phyloP scores from a whole-genome alignment of 2,113 vertebrate species.

The Malurus alboscapulatus region DNA sequence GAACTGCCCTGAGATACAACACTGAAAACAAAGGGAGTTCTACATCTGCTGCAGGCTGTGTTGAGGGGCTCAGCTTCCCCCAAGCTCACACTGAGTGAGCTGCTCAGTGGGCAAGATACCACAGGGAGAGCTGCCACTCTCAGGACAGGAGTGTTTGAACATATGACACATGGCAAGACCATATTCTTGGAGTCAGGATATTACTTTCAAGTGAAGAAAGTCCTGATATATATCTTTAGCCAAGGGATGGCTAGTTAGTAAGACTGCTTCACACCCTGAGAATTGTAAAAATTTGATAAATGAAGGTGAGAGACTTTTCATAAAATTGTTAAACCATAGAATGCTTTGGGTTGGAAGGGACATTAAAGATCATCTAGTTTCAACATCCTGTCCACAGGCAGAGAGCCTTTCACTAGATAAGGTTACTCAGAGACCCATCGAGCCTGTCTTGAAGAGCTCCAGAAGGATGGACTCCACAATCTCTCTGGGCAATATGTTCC shows the following conservation, averaged over 20 bases:
- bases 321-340: not conserved
- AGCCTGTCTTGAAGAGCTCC: not conserved
- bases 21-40: not conserved
- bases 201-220: not conserved
- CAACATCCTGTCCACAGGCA: not conserved
- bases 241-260: not conserved
- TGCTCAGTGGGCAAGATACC: not conserved
- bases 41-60: not conserved
- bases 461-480: accelerated
- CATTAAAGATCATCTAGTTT: not conserved
- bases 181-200: accelerated
- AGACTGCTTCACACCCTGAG: not conserved
- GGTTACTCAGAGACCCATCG: not conserved
- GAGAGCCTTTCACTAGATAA: not conserved
- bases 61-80: not conserved
- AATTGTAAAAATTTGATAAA: not conserved
- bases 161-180: not conserved
- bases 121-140: not conserved
- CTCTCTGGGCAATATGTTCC: not conserved
- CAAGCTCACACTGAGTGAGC: not conserved
- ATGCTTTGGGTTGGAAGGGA: not conserved
- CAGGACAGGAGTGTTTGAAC: not conserved
- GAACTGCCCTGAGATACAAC: not conserved
- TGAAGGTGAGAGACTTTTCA: not conserved
- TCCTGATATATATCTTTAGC: not conserved